A percentile compares a stretch with the other conserved stretches of the same genome.
These are phyloP conservation scores for Fistularia tabacaria DNA, from an alignment of 2,797 vertebrate species.

Conservation along the genomic window DNA sequence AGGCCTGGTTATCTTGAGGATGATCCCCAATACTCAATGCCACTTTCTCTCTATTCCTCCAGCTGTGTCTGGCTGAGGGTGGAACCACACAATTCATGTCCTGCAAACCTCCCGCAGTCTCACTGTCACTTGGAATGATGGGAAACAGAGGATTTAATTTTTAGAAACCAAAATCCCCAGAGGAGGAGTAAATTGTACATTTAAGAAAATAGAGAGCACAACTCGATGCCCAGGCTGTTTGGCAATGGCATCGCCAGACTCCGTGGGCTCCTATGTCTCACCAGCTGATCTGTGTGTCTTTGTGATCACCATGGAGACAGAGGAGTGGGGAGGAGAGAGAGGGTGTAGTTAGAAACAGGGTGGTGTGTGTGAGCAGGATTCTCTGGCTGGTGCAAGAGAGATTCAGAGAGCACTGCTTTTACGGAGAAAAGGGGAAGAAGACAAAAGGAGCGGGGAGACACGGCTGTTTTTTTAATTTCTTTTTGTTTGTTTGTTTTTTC, in stretches of 20 bases:
- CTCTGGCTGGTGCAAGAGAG: conserved; percentile 27
- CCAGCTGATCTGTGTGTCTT: conserved; percentile 44
- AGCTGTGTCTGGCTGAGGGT: conserved; percentile 34
- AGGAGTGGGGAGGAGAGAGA: conserved; percentile 54
- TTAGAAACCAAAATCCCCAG: conserved; percentile 4
- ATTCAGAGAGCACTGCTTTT: conserved; percentile 23
- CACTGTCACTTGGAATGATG: conserved; percentile 5
- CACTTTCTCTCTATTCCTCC: conserved; percentile 7
- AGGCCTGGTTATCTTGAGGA: conserved; percentile 13
- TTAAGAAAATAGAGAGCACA: conserved; percentile 1
- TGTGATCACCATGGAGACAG: conserved; percentile 54
- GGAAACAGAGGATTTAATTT: background rate
- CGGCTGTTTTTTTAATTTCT: background rate
- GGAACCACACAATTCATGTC: conserved; percentile 32
- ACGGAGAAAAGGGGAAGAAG: conserved; percentile 19
- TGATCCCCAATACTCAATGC: conserved; percentile 15
- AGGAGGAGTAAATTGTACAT: background rate
- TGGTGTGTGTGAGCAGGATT: conserved; percentile 21
- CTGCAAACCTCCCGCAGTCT: background rate
- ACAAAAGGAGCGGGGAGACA: conserved; percentile 7
- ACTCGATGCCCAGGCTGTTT: background rate
- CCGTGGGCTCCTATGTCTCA: conserved; percentile 7
- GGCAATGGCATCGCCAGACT: conserved; percentile 9
- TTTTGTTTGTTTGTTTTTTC: background rate
- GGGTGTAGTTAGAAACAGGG: conserved; percentile 51